Evolutionary conservation across 2,888 invertebrate species (phyloP).

Genomic region (Marasmarcha lunaedactyla): DNA sequence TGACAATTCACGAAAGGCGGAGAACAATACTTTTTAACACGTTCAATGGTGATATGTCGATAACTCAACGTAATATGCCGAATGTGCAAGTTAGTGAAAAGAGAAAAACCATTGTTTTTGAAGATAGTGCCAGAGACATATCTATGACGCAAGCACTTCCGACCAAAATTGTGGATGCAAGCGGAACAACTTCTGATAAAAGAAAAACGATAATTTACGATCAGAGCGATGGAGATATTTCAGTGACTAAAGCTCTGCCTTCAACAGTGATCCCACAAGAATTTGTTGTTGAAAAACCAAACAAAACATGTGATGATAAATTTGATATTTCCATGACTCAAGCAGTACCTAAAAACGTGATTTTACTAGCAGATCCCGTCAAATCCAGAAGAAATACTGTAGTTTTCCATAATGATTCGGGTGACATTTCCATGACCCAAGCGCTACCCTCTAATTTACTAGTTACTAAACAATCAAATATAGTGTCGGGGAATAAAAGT

Average conservation of each 20-base stretch:
- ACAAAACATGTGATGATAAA: conserved; percentile 15
- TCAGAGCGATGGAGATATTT: conserved; percentile 20
- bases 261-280: conserved; percentile 10
- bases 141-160: conserved; percentile 19
- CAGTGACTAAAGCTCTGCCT: conserved; percentile 25
- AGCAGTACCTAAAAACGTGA: conserved; percentile 15
- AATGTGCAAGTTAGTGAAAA: conserved; percentile 3
- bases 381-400: conserved; percentile 16
- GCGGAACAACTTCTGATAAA: not conserved
- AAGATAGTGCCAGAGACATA: conserved; percentile 17
- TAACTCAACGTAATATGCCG: no score
- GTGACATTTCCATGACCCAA: conserved; percentile 1
- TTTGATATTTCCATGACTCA: conserved; percentile 23
- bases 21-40: no score
- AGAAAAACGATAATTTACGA: conserved; percentile 16
- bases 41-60: no score
- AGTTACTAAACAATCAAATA: conserved; percentile 18
- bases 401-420: conserved; percentile 16
- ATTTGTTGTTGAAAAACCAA: conserved; percentile 3
- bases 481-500: not conserved
- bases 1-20: no score
- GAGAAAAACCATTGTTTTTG: conserved; percentile 14
- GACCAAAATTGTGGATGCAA: conserved; percentile 12
- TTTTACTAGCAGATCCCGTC: not conserved
- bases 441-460: conserved; percentile 5